These are phyloP conservation scores for Yponomeuta plumbellus DNA, from an alignment of 2,888 invertebrate species.

Conservation along the genomic window DNA sequence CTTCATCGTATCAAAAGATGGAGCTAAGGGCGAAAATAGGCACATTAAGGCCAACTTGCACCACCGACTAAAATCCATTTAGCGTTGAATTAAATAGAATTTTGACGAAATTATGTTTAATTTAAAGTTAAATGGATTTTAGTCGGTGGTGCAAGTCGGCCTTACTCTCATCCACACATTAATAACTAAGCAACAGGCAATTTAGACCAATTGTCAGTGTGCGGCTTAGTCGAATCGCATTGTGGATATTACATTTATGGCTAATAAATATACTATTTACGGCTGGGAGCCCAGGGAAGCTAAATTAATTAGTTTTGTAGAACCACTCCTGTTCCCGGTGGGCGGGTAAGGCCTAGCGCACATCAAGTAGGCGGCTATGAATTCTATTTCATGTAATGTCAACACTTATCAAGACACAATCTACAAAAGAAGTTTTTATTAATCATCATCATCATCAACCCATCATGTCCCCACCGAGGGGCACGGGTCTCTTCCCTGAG, in stretches of 20 bases:
- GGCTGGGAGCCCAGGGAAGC: conserved; percentile 28
- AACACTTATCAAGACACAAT: too few relatives aligned
- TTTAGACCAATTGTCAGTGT: neutral
- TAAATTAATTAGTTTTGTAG: conserved; percentile 39
- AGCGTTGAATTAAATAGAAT: too few relatives aligned
- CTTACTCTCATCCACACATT: neutral
- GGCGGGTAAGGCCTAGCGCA: conserved; percentile 8
- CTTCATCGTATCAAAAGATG: too few relatives aligned
- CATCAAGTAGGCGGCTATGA: neutral
- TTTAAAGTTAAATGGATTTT: too few relatives aligned
- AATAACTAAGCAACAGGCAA: neutral
- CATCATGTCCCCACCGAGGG: too few relatives aligned
- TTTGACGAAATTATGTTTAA: too few relatives aligned
- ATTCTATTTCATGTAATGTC: neutral
- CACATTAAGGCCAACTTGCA: too few relatives aligned
- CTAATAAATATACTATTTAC: conserved; percentile 37
- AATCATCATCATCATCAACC: too few relatives aligned
- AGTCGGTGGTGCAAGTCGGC: too few relatives aligned
- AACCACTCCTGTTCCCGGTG: conserved; percentile 16
- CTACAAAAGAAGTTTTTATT: too few relatives aligned
- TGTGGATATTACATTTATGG: conserved; percentile 45
- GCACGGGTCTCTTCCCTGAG: too few relatives aligned
- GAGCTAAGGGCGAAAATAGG: neutral
- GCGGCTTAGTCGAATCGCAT: conserved; percentile 12
- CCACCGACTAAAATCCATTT: too few relatives aligned